Conservation (phyloP, 1,140 invertebrate genomes). For the Drosophila santomea region DNA sequence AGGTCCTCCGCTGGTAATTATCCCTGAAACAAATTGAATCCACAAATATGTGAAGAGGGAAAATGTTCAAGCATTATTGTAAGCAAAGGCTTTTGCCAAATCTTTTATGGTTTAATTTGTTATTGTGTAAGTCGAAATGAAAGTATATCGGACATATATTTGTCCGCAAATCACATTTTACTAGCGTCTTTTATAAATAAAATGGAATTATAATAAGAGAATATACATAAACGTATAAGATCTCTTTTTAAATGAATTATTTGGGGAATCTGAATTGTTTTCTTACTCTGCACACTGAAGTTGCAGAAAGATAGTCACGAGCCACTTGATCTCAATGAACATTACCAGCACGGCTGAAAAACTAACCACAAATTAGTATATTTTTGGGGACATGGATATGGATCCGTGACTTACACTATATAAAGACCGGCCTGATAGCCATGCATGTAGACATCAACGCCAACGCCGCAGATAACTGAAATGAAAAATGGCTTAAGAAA, state of each 20-base stretch:
- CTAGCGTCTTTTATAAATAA: too few species aligned
- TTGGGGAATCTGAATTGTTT: not conserved
- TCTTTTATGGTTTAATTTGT: too few species aligned
- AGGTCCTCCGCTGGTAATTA: constrained; percentile 56
- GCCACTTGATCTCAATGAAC: constrained; percentile 82
- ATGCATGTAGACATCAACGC: constrained; percentile 79
- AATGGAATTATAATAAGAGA: too few species aligned
- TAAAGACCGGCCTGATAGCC: constrained; percentile 76
- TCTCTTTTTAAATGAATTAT: too few species aligned
- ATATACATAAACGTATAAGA: too few species aligned
- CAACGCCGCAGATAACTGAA: constrained; percentile 82
- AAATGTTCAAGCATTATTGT: not conserved
- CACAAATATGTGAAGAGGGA: constrained; percentile 10
- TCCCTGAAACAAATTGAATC: constrained; percentile 52
- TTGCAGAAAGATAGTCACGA: constrained; percentile 78
- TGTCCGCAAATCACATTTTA: too few species aligned
- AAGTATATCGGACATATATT: too few species aligned
- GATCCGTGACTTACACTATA: constrained; percentile 70
- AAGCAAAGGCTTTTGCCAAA: too few species aligned
- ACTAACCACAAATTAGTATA: constrained; percentile 57
- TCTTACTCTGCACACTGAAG: constrained; percentile 67
- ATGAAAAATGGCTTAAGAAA: constrained; percentile 57
- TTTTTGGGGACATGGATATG: not conserved
- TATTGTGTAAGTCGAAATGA: too few species aligned
- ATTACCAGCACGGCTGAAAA: constrained; percentile 76